phyloP scores from a whole-genome alignment of 2,888 invertebrate species.

The Megaustenia siamemsis region DNA sequence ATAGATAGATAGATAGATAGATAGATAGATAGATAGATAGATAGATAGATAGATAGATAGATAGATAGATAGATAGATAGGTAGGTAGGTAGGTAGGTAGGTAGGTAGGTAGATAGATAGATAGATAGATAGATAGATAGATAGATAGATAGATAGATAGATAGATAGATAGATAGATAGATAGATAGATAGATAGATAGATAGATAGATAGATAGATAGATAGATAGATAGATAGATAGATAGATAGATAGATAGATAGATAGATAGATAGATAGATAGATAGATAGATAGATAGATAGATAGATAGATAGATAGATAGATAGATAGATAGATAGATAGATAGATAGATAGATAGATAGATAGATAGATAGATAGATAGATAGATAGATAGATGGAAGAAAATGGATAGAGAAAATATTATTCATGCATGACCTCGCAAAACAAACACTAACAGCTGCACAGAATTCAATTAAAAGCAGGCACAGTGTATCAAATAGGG shows the following conservation, averaged over 20 bases:
- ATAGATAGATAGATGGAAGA: no score
- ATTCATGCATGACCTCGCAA: no score
- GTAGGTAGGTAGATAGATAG: slow-evolving; percentile 1
- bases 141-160: slow-evolving; percentile 15
- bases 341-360: no score
- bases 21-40: not conserved
- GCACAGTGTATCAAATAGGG: no score
- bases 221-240: slow-evolving; percentile 5
- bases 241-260: not conserved
- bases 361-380: no score
- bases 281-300: no score
- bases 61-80: not conserved
- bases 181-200: slow-evolving; percentile 15
- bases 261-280: no score
- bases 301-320: no score
- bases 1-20: not conserved
- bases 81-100: not conserved
- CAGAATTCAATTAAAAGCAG: no score
- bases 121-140: slow-evolving; percentile 15
- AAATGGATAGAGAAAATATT: no score
- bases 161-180: slow-evolving; percentile 15
- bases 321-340: no score
- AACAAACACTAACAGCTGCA: no score
- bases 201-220: slow-evolving; percentile 15
- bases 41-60: slow-evolving; percentile 2